Conservation (phyloP, 2,888 invertebrate species). For the Therioaphis trifolii region DNA sequence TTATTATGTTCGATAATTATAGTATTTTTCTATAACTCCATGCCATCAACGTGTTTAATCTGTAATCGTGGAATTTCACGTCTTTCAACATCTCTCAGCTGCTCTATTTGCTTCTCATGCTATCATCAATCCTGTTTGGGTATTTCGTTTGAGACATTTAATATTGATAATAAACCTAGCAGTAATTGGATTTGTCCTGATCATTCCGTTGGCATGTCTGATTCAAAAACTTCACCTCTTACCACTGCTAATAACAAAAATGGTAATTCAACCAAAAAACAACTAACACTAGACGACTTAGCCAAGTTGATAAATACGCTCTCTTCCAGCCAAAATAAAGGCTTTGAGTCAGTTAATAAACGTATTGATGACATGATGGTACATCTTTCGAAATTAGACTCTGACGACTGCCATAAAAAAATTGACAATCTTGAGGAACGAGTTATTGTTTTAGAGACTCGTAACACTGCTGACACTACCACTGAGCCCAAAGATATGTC, state of each 20-base stretch:
- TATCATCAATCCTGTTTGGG: slow-evolving; percentile 17
- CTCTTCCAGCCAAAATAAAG: slow-evolving; percentile 10
- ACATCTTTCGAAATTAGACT: slow-evolving; percentile 21
- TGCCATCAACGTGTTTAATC: too few relatives aligned
- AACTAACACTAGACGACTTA: slow-evolving; percentile 16
- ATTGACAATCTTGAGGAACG: not conserved
- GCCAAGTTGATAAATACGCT: slow-evolving; percentile 17
- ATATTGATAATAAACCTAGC: too few relatives aligned
- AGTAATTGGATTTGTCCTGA: slow-evolving; percentile 19
- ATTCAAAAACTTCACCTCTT: too few relatives aligned
- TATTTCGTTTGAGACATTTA: slow-evolving; percentile 6
- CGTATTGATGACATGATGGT: slow-evolving; percentile 2
- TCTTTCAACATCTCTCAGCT: slow-evolving; percentile 14
- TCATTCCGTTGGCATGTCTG: not conserved
- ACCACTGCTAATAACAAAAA: not conserved
- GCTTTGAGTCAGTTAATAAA: slow-evolving; percentile 19
- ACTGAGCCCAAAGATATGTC: slow-evolving; percentile 2
- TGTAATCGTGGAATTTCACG: slow-evolving; percentile 5
- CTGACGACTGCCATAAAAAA: slow-evolving; percentile 23
- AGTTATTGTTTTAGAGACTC: slow-evolving; percentile 21
- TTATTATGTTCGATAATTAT: too few relatives aligned
- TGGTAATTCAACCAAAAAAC: not conserved
- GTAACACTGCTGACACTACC: too few relatives aligned
- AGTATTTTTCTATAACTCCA: too few relatives aligned
- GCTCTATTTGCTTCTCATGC: slow-evolving; percentile 2